A percentile compares a stretch with the other conserved stretches of the same genome.
Evolutionary conservation across 2,113 vertebrate species (phyloP).

Genomic region (Microcebus ravelobensis): DNA sequence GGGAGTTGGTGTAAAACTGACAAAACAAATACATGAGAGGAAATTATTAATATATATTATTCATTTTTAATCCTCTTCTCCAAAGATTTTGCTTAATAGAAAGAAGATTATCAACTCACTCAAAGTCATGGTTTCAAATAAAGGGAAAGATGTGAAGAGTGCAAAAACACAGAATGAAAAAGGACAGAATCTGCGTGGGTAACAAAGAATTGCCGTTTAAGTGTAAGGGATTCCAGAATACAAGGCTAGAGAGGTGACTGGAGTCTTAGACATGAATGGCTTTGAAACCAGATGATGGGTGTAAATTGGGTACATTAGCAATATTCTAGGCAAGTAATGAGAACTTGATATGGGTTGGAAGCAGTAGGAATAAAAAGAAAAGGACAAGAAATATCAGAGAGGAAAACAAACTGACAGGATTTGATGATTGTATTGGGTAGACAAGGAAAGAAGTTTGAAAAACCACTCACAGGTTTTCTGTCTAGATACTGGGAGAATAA

Average conservation of each 20-base stretch:
- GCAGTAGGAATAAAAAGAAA: not conserved
- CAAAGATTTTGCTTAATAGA: constrained; percentile 32
- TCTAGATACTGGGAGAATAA: not conserved
- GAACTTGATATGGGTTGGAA: not conserved
- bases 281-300: constrained; percentile 5
- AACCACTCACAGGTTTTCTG: not conserved
- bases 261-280: not conserved
- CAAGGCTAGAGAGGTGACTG: constrained; percentile 11
- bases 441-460: constrained; percentile 36
- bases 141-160: not conserved
- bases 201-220: constrained; percentile 14
- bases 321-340: constrained; percentile 31
- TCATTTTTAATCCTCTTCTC: constrained; percentile 28
- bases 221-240: not conserved
- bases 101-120: not conserved
- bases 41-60: not conserved
- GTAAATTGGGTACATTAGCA: constrained; percentile 1
- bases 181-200: not conserved
- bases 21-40: not conserved
- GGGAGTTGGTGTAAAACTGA: constrained; percentile 1
- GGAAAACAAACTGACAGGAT: not conserved
- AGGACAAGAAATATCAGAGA: constrained; percentile 6
- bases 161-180: not conserved
- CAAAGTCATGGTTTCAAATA: not conserved
- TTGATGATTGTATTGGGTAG: not conserved